Evolutionary conservation across 2,888 invertebrate genomes (phyloP).

Genomic region (Watsonalla cultraria): DNA sequence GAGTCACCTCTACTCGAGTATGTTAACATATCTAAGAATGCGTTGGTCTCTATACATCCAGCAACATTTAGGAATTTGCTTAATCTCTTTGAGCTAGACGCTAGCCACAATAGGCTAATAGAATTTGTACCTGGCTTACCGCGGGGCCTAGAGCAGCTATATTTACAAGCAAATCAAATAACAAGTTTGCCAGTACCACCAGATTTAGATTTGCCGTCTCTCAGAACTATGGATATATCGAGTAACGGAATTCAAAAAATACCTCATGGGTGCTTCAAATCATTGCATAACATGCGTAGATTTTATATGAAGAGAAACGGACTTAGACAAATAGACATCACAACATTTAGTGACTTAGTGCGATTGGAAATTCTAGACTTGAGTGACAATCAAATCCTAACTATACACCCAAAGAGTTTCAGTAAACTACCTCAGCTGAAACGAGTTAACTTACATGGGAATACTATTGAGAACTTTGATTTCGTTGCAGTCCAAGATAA

Average conservation of each 20-base stretch:
- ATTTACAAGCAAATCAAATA: constrained; percentile 85
- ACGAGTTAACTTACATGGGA: constrained; percentile 86
- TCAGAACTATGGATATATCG: constrained; percentile 86
- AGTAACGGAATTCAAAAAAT: constrained; percentile 86
- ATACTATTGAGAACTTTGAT: constrained; percentile 84
- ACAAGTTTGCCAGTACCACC: constrained; percentile 80
- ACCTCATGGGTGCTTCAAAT: constrained; percentile 80
- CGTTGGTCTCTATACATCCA: constrained; percentile 83
- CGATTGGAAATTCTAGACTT: constrained; percentile 86
- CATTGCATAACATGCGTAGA: constrained; percentile 82
- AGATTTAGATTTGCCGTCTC: constrained; percentile 83
- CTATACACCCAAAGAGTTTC: constrained; percentile 82
- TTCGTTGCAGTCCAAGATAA: constrained; percentile 84
- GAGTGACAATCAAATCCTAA: constrained; percentile 84
- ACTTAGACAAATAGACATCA: constrained; percentile 83
- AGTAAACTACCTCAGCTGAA: constrained; percentile 80
- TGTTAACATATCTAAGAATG: constrained; percentile 88
- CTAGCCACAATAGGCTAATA: constrained; percentile 84
- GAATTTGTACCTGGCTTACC: constrained; percentile 89
- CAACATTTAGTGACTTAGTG: constrained; percentile 83
- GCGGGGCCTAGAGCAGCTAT: constrained; percentile 85
- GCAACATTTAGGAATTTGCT: constrained; percentile 86
- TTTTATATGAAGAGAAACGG: constrained; percentile 86
- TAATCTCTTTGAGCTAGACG: constrained; percentile 88
- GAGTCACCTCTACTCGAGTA: constrained; percentile 86